Conservation (phyloP, 1,140 invertebrate species). For the Linepithema humile region DNA sequence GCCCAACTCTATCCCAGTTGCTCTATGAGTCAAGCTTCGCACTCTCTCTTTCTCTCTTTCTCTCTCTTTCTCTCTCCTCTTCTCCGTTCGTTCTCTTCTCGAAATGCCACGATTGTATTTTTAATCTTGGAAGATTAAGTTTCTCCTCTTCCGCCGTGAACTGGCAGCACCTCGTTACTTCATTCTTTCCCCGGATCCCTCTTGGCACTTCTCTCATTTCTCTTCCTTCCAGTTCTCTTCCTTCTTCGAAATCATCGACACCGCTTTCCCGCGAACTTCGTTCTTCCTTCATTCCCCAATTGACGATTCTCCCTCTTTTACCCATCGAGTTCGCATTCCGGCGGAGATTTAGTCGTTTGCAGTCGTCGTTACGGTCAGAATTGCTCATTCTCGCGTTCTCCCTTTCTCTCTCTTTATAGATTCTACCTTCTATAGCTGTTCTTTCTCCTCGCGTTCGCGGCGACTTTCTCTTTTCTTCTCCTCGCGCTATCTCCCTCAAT, state of each 20-base stretch:
- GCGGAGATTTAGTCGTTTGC: not conserved
- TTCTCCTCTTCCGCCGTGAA: conserved; percentile 29
- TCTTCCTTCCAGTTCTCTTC: not conserved
- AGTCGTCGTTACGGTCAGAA: not conserved
- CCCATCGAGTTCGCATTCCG: not conserved
- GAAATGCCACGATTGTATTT: conserved; percentile 33
- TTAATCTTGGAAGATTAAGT: conserved; percentile 47
- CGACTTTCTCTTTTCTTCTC: conserved; percentile 47
- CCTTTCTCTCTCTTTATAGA: not conserved
- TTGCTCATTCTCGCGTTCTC: not conserved
- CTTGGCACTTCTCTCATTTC: not conserved
- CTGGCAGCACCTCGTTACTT: conserved; percentile 26
- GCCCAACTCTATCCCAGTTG: conserved; percentile 10
- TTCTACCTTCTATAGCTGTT: not conserved
- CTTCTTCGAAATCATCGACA: conserved; percentile 1
- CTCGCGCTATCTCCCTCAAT: not conserved
- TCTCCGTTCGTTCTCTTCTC: conserved; percentile 25
- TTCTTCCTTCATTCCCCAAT: conserved; percentile 31
- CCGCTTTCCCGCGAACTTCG: not conserved
- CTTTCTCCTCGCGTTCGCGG: not conserved
- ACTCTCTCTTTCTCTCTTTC: conserved; percentile 19
- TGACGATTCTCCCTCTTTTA: conserved; percentile 14
- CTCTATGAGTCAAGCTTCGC: not conserved
- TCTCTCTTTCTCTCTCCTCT: not conserved
- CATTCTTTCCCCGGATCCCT: conserved; percentile 22